Conservation (phyloP, 2,888 invertebrate species). For the Agrochola circellaris region DNA sequence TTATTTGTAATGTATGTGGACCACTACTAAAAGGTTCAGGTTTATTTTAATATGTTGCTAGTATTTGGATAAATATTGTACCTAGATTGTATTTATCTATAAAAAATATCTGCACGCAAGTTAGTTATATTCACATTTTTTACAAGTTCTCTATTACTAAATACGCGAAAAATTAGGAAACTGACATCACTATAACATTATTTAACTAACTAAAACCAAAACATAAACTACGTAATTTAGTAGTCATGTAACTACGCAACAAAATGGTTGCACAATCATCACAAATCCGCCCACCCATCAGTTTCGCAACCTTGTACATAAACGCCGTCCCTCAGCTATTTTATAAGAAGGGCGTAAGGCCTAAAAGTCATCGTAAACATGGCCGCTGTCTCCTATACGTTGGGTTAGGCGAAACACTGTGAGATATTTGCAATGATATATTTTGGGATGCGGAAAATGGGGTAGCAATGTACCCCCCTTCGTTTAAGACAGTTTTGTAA, state of each 20-base stretch:
- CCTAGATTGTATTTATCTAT: background rate
- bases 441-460: conserved; percentile 36
- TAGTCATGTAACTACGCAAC: conserved; percentile 3
- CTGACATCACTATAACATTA: too few species aligned
- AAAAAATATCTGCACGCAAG: background rate
- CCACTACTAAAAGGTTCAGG: background rate
- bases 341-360: conserved; percentile 47
- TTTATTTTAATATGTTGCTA: background rate
- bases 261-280: conserved; percentile 36
- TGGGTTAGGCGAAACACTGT: conserved; percentile 29
- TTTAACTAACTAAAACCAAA: background rate
- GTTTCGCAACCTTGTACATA: conserved; percentile 22
- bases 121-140: background rate
- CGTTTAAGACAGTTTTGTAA: conserved; percentile 20
- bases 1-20: background rate
- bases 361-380: conserved; percentile 68
- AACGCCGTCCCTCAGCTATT: conserved; percentile 48
- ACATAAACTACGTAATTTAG: background rate
- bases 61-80: background rate
- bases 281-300: conserved; percentile 48
- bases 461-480: background rate
- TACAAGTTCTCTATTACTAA: background rate
- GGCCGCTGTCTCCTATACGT: conserved; percentile 66
- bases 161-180: background rate
- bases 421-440: conserved; percentile 42